Percentiles rank a stretch among this genome's conserved stretches.
phyloP scores from a whole-genome alignment of 2,113 vertebrate genomes.

The Antigone vipio region DNA sequence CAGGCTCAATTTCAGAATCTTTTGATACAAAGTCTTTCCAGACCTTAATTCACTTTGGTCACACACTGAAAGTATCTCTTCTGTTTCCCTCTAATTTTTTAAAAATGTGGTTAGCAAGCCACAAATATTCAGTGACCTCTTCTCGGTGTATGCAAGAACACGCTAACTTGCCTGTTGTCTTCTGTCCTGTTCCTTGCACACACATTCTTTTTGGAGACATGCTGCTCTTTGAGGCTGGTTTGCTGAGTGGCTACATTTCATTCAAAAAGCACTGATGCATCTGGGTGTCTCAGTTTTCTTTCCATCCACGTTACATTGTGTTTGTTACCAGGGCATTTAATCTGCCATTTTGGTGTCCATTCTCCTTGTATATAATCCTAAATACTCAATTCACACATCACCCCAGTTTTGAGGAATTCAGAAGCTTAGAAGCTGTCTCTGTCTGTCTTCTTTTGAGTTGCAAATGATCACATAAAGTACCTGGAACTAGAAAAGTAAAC shows the following conservation, averaged over 20 bases:
- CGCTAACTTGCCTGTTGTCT: background rate
- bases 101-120: background rate
- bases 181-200: background rate
- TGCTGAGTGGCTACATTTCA: background rate
- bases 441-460: background rate
- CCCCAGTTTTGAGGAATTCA: background rate
- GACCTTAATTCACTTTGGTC: background rate
- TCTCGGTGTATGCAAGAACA: background rate
- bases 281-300: background rate
- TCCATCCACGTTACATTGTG: background rate
- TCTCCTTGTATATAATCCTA: background rate
- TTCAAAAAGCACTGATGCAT: background rate
- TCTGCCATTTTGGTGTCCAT: background rate
- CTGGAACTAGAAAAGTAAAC: background rate
- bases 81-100: background rate
- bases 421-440: background rate
- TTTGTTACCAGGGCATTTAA: background rate
- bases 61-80: background rate
- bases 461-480: background rate
- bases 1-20: background rate
- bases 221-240: background rate
- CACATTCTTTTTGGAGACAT: background rate
- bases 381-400: background rate
- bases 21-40: background rate
- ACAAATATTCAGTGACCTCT: background rate